Evolutionary conservation across 2,113 vertebrate species (phyloP), one percentile per base, ranked within the genome.

Genomic region (Saguinus imperator): DNA sequence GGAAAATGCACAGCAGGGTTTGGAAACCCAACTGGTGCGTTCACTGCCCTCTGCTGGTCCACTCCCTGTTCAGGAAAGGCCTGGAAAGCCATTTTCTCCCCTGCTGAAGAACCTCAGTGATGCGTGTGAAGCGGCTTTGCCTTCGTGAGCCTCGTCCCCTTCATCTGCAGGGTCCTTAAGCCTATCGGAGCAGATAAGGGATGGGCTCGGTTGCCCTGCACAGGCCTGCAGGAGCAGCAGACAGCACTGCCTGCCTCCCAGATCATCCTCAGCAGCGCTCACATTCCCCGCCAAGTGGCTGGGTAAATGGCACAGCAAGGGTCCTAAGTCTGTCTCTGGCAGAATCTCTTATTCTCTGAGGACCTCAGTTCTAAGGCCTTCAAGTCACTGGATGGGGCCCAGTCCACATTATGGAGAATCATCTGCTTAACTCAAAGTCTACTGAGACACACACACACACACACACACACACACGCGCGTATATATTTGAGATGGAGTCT

Each of bases 141-240:
- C 45, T 43, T 3, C 9, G 27, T 0, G 8, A 8, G 16, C 48
- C 10, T 10, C 0, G 5, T 35, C 52, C 27, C 52, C 11, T 17
- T 45, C 12, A 2, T 4, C 18, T 20, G 17, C 17, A 3, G n/a
- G 25, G 14, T 27, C 0, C 27, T 35, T 0, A 5, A 14, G 25
- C 3, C 18, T 1, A 14, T 25, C 43, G 0, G 27, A 29, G 61
- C 27, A 64, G 61, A 50, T 7, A 27, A 35, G 27, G 3, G 70
- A 27, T 1, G 5, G 20, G n/a, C 5, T 37, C 4, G 0, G 50
- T 2, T 0, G 40, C 17, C 20, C 3, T 10, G 40, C 43, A 4
- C 4, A 13, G 40, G 43, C 40, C 76, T 11, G 32, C 23, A 12
- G 66, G 48, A 18, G 5, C 0, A 1, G 23, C 0, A 0, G 6